Evolutionary conservation across 2,113 vertebrate genomes (phyloP), one percentile per base, ranked within the genome.

Genomic region (Plecotus auritus): DNA sequence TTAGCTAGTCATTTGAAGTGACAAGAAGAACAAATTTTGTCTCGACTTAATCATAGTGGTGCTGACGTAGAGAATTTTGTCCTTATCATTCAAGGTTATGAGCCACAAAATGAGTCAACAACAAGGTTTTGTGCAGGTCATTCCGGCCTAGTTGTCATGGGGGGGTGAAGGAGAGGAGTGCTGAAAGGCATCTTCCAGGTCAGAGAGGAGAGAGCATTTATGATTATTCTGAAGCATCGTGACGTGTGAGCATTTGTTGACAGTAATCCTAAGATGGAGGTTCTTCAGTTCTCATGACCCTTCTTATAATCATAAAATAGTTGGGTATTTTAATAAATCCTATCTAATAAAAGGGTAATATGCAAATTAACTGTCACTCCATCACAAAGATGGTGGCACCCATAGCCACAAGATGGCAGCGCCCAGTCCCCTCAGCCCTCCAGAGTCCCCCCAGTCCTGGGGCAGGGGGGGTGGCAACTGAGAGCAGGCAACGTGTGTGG

Each of bases 1-100:
- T 96, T 95, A 88, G 94, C 83, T 26, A 85, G 96, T 85, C 67
- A 26, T 64, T 95, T 51, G 47, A 94, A 95, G 59, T 67, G 94
- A 73, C 1, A n/a, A 81, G 81, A 93, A 93, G 64, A 91, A 93
- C 64, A 59, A 0, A 94, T 96, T 92, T 94, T 95, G 66, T 90
- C 85, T 93, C 94, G 94, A 70, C 66, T 93, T 92, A 49, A 82
- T 94, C 90, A 82, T 9, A 91, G 61, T 80, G 2, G 56, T 82
- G 54, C 64, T 82, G 85, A 61, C n/a, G 2, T 72, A n/a, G 47
- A 88, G 93, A 93, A 49, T 23, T 82, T 64, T 54, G 20, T 51
- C 51, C 83, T 86, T 69, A 70, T 49, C 45, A n/a, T 85, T 85
- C 32, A 9, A 3, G 66, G 2, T 72, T n/a, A 22, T 23, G 17